phyloP scores from a whole-genome alignment of 2,797 vertebrate genomes.

The Knipowitschia caucasica region DNA sequence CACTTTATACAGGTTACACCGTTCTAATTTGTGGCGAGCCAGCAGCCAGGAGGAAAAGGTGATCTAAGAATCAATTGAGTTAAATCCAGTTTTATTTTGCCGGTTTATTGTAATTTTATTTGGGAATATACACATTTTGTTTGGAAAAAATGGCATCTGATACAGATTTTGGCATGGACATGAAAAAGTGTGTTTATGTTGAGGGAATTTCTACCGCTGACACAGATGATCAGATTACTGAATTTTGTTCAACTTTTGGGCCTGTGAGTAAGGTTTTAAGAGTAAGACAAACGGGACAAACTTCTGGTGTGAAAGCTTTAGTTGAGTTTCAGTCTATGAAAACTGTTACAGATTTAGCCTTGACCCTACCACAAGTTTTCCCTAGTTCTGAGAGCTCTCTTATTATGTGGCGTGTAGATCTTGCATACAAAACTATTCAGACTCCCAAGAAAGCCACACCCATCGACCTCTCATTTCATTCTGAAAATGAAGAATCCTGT shows the following conservation, averaged over 20 bases:
- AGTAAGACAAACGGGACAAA: not conserved
- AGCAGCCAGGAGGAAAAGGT: constrained; percentile 1
- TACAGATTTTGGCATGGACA: not conserved
- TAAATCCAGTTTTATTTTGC: not conserved
- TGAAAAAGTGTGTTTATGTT: not conserved
- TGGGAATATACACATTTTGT: not conserved
- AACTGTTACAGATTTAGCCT: not conserved
- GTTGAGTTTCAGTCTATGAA: constrained; percentile 1
- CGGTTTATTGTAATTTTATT: not conserved
- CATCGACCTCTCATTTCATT: not conserved
- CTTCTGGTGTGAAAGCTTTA: no score
- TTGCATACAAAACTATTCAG: not conserved
- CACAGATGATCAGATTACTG: no score
- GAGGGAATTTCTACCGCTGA: not conserved
- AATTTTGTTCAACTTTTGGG: no score
- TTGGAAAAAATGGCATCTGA: not conserved
- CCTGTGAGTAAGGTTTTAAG: no score
- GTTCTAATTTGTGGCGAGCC: not conserved
- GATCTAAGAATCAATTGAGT: no score
- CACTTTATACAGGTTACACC: no score
- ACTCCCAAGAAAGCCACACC: not conserved
- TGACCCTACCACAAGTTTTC: not conserved
- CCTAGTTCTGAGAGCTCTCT: not conserved
- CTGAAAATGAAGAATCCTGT: not conserved
- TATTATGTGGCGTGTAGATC: not conserved